A percentile compares a stretch with the other conserved stretches of the same genome.
Conservation (phyloP, 2,113 vertebrate species). For the Trogon surrucura region DNA sequence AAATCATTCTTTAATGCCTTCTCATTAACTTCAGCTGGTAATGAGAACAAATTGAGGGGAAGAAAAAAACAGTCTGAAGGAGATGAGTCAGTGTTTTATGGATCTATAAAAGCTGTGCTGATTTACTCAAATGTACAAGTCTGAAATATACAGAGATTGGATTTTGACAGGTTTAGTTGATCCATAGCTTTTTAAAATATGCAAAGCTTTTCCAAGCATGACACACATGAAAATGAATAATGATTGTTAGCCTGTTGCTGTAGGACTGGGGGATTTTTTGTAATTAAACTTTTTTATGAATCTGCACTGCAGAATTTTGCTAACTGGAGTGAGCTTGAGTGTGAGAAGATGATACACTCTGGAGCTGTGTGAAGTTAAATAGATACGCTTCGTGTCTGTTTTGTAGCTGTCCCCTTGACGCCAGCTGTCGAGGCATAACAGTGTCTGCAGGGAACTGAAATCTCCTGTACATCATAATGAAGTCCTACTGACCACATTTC, state of each 20-base stretch:
- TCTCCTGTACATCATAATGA: not conserved
- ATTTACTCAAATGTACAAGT: constrained; percentile 74
- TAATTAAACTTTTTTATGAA: constrained; percentile 79
- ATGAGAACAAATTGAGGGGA: constrained; percentile 80
- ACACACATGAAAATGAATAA: constrained; percentile 75
- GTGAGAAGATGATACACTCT: not conserved
- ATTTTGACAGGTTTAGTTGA: constrained; percentile 80
- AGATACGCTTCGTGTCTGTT: not conserved
- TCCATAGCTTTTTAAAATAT: constrained; percentile 80
- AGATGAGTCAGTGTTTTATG: constrained; percentile 80
- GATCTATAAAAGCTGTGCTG: constrained; percentile 76
- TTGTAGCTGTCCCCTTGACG: not conserved
- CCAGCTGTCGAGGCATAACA: not conserved
- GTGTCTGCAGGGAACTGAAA: not conserved
- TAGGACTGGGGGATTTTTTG: constrained; percentile 54
- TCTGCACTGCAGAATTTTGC: constrained; percentile 72
- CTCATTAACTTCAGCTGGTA: constrained; percentile 75
- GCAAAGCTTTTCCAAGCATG: constrained; percentile 78
- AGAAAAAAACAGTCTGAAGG: constrained; percentile 69
- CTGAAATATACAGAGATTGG: constrained; percentile 71
- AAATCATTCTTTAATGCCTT: constrained; percentile 75
- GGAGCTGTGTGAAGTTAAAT: not conserved
- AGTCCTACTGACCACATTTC: not conserved
- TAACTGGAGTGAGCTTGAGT: constrained; percentile 38
- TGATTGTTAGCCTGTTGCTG: constrained; percentile 65